These are phyloP conservation scores for Drosophila prolongata DNA, from an alignment of 2,888 invertebrate species.

Conservation along the genomic window DNA sequence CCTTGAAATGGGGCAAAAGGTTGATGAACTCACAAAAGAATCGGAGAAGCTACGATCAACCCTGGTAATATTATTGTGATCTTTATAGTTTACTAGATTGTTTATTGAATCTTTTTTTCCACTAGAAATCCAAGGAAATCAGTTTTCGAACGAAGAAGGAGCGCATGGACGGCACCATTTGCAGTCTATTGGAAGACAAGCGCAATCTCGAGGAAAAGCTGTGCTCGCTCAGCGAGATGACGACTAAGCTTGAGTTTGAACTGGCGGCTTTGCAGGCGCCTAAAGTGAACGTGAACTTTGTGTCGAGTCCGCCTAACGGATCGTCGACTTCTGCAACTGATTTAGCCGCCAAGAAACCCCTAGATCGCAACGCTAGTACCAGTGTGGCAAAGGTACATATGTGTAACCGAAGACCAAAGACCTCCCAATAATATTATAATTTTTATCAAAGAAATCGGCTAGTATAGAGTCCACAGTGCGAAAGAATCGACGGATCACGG, in stretches of 20 bases:
- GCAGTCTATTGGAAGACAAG: constrained; percentile 59
- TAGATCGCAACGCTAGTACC: constrained; percentile 54
- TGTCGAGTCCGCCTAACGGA: constrained; percentile 46
- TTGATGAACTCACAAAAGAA: neutral
- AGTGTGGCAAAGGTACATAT: constrained; percentile 56
- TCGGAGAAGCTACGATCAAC: neutral
- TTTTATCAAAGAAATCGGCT: constrained; percentile 42
- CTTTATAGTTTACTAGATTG: neutral
- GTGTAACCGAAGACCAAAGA: neutral
- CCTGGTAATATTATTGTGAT: neutral
- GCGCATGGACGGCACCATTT: constrained; percentile 51
- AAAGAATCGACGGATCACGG: constrained; percentile 75
- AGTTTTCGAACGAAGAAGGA: constrained; percentile 37
- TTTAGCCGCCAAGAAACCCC: neutral
- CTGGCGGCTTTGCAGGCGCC: constrained; percentile 28
- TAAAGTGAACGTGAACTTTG: constrained; percentile 33
- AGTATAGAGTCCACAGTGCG: constrained; percentile 61
- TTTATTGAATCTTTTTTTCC: neutral
- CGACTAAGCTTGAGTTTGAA: constrained; percentile 54
- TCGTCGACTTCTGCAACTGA: constrained; percentile 1
- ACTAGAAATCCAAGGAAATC: constrained; percentile 50
- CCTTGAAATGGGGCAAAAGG: neutral
- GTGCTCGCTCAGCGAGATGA: constrained; percentile 38
- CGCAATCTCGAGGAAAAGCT: constrained; percentile 58
- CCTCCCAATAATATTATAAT: neutral